A percentile compares a stretch with the other conserved stretches of the same genome.
Conservation (phyloP, 2,797 vertebrate genomes). For the Dipus sagitta region DNA sequence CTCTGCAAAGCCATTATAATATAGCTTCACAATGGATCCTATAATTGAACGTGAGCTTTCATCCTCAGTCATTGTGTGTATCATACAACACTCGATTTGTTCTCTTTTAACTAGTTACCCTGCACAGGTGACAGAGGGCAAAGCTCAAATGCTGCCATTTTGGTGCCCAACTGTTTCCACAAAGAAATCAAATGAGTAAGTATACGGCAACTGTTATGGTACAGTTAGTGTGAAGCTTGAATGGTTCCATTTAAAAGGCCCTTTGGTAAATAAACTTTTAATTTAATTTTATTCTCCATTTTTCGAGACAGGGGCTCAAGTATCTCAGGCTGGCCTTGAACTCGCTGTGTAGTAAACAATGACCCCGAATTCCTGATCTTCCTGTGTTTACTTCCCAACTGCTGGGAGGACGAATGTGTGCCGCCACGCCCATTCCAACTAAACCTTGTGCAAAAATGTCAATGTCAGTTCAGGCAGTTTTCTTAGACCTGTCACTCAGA, state of each 20-base stretch:
- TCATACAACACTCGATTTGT: not conserved
- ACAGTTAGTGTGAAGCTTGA: not conserved
- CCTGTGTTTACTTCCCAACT: not conserved
- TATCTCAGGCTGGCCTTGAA: not conserved
- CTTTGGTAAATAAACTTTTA: not conserved
- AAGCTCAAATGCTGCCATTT: not conserved
- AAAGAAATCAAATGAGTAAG: not conserved
- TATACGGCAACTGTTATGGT: not conserved
- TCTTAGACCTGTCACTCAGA: not conserved
- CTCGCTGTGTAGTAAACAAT: not conserved
- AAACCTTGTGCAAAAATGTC: not conserved
- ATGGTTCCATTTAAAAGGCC: not conserved
- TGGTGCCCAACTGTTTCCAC: not conserved
- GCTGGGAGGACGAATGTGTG: not conserved
- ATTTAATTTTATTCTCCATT: too few species aligned
- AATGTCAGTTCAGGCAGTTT: not conserved
- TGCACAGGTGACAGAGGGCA: conserved; percentile 20
- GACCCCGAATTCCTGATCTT: not conserved
- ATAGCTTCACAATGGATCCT: conserved; percentile 36
- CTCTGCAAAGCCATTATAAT: conserved; percentile 52
- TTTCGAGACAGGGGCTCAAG: not conserved
- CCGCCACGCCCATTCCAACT: too few species aligned
- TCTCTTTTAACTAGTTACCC: not conserved
- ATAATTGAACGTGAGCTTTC: conserved; percentile 55
- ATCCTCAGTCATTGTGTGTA: not conserved